Evolutionary conservation across 2,888 invertebrate genomes (phyloP).

Genomic region (Congeria kusceri): DNA sequence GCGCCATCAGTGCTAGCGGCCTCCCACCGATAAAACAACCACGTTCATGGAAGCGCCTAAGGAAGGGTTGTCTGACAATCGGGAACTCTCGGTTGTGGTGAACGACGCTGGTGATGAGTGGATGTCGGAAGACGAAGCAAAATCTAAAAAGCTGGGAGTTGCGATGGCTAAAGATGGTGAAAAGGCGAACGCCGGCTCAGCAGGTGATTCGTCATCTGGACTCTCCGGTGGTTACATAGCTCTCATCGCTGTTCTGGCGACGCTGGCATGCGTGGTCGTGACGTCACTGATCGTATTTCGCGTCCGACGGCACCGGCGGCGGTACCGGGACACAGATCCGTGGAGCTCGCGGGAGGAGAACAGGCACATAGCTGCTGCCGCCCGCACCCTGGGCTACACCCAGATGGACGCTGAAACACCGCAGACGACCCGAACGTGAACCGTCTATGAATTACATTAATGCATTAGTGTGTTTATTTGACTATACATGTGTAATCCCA

Average conservation of each 20-base stretch:
- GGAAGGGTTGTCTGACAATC: background rate
- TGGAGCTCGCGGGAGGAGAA: constrained; percentile 21
- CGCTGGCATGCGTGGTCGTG: constrained; percentile 56
- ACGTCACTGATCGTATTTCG: constrained; percentile 43
- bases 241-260: constrained; percentile 54
- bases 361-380: constrained; percentile 1
- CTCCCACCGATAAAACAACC: constrained; percentile 74
- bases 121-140: constrained; percentile 57
- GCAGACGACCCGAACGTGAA: no score
- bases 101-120: constrained; percentile 62
- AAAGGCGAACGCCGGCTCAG: background rate
- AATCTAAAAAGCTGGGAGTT: constrained; percentile 5
- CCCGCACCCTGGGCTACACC: background rate
- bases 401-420: background rate
- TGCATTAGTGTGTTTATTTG: no score
- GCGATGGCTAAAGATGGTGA: background rate
- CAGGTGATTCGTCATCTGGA: background rate
- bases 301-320: constrained; percentile 34
- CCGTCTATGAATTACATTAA: no score
- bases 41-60: constrained; percentile 67
- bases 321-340: constrained; percentile 30
- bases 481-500: no score
- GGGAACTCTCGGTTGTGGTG: constrained; percentile 39
- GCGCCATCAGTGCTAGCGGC: constrained; percentile 67
- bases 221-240: constrained; percentile 25